Percentiles rank a stretch among this genome's conserved stretches.
These are phyloP conservation scores for Azemiops feae DNA, from an alignment of 2,113 vertebrate genomes.

Conservation along the genomic window DNA sequence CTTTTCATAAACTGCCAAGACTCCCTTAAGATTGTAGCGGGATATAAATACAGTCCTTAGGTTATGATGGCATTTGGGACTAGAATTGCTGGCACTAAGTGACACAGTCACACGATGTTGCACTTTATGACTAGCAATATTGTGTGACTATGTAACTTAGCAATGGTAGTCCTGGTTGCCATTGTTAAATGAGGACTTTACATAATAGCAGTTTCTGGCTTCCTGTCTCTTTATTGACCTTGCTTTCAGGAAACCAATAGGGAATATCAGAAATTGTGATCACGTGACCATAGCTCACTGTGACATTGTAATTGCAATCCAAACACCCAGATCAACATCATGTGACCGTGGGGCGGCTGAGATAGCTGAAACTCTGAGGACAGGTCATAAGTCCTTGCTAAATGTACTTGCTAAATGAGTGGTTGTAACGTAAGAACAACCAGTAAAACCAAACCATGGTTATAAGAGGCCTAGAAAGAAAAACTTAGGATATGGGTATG, in stretches of 20 bases:
- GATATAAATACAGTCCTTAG: neutral
- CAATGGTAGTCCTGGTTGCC: neutral
- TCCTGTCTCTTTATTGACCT: neutral
- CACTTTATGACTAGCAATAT: neutral
- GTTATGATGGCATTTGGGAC: neutral
- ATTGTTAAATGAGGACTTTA: neutral
- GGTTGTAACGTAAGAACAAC: neutral
- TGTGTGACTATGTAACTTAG: neutral
- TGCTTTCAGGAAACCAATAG: neutral
- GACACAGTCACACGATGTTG: neutral
- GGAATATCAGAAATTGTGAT: neutral
- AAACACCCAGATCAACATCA: neutral
- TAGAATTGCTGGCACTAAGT: neutral
- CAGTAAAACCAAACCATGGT: neutral
- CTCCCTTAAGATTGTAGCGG: neutral
- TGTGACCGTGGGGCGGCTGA: neutral
- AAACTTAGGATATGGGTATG: neutral
- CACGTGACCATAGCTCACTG: neutral
- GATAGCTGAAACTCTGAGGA: neutral
- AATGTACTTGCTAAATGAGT: neutral
- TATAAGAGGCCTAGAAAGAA: neutral
- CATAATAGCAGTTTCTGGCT: neutral
- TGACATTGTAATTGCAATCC: neutral
- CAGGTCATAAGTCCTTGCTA: neutral
- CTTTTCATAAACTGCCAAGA: neutral